Percentiles rank a stretch among this genome's conserved stretches.
These are phyloP conservation scores for Oscheius onirici DNA, from an alignment of 2,888 invertebrate genomes.

Conservation along the genomic window DNA sequence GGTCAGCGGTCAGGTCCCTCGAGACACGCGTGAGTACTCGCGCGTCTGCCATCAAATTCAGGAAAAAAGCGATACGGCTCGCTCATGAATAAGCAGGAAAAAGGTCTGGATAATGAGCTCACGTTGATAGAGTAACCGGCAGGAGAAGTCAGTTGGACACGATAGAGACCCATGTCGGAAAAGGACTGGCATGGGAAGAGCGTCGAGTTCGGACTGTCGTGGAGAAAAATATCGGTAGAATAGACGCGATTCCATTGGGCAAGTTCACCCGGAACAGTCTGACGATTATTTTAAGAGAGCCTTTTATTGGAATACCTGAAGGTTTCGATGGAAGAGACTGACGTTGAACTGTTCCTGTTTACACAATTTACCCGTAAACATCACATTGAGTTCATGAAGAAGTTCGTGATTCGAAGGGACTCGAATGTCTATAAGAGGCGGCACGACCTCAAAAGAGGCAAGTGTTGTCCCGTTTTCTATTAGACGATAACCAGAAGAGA, in stretches of 20 bases:
- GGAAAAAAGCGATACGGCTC: constrained; percentile 10
- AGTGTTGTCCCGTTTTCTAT: constrained; percentile 41
- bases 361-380: constrained; percentile 46
- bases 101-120: constrained; percentile 8
- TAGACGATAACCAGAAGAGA: constrained; percentile 44
- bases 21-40: constrained; percentile 14
- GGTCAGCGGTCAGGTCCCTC: constrained; percentile 30
- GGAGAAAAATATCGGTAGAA: constrained; percentile 29
- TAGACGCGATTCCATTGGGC: constrained; percentile 2
- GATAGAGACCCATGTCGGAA: constrained; percentile 54
- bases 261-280: constrained; percentile 47
- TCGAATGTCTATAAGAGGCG: constrained; percentile 45
- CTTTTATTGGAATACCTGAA: too few species aligned
- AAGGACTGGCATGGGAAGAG: constrained; percentile 55
- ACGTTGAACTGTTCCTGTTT: constrained; percentile 41
- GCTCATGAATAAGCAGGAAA: constrained; percentile 7
- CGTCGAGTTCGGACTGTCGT: constrained; percentile 42
- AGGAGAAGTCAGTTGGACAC: constrained; percentile 43
- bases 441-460: constrained; percentile 41
- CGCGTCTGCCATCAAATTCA: constrained; percentile 13
- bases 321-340: constrained; percentile 41
- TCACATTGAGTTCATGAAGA: constrained; percentile 48
- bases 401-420: constrained; percentile 51
- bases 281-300: constrained; percentile 15
- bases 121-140: constrained; percentile 48